Conservation (phyloP, 2,888 invertebrate species). For the Flexamia atlantica region DNA sequence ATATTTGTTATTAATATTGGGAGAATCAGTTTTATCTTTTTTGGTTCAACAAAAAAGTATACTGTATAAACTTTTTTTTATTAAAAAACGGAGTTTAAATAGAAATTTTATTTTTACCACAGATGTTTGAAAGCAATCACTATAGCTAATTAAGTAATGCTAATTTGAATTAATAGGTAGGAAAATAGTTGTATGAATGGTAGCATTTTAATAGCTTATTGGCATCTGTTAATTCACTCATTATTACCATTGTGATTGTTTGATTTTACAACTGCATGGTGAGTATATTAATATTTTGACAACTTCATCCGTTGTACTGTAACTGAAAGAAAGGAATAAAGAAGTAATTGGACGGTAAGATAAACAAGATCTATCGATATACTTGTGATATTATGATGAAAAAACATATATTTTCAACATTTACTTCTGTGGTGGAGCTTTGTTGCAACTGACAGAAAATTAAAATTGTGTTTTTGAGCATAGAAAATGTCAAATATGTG, state of each 20-base stretch:
- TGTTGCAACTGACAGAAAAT: too few species aligned
- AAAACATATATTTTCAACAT: too few species aligned
- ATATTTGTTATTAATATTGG: too few species aligned
- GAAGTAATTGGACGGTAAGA: neutral
- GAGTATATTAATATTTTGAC: slow-evolving; percentile 5
- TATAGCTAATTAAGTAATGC: neutral
- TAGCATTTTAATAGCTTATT: slow-evolving; percentile 46
- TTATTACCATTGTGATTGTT: slow-evolving; percentile 2
- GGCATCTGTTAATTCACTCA: slow-evolving; percentile 30
- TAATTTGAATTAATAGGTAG: neutral
- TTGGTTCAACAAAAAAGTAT: too few species aligned
- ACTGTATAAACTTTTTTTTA: too few species aligned
- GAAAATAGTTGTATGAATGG: neutral
- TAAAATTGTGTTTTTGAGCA: too few species aligned
- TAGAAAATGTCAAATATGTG: too few species aligned
- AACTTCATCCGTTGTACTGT: neutral
- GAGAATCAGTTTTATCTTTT: too few species aligned
- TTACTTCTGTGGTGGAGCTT: too few species aligned
- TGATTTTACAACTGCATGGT: slow-evolving; percentile 1
- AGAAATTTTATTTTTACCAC: slow-evolving; percentile 35
- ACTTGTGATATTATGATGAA: too few species aligned
- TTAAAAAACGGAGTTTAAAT: too few species aligned
- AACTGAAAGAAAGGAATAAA: neutral
- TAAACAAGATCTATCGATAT: too few species aligned
- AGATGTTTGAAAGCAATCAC: neutral